phyloP scores from a whole-genome alignment of 1,140 invertebrate genomes.

The Megalopta genalis region DNA sequence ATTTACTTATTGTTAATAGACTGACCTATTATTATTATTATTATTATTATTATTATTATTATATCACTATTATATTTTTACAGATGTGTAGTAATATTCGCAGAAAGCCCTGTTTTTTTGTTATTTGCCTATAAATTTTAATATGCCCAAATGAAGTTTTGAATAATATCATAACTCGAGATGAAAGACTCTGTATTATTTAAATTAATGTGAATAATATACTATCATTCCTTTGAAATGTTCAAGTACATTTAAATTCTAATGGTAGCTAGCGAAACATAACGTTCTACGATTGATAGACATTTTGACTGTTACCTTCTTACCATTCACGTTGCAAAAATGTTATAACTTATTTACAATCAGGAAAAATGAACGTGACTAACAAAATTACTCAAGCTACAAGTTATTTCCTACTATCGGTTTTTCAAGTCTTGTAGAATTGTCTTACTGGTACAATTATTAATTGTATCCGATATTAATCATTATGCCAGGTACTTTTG shows the following conservation, averaged over 20 bases:
- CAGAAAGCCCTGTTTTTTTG: conserved; percentile 9
- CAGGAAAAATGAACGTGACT: neutral
- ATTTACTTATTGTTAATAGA: conserved; percentile 13
- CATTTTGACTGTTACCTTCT: neutral
- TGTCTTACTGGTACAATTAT: conserved; percentile 28
- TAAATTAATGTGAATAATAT: conserved; percentile 36
- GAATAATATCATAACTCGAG: neutral
- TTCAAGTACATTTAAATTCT: neutral
- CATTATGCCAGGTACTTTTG: conserved; percentile 44
- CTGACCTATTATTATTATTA: conserved; percentile 4
- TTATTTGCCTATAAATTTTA: neutral
- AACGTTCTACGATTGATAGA: neutral
- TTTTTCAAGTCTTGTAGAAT: conserved; percentile 27
- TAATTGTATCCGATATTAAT: conserved; percentile 20
- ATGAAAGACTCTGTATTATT: neutral
- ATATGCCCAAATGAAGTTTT: neutral
- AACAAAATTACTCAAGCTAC: neutral
- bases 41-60: conserved; percentile 15
- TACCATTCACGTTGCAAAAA: neutral
- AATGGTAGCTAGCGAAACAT: neutral
- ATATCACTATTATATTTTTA: conserved; percentile 17
- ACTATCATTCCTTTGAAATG: neutral
- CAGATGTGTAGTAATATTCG: conserved; percentile 20
- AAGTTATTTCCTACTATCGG: neutral
- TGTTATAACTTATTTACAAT: conserved; percentile 14